Conservation (phyloP, 2,888 invertebrate species). For the Fabriciana adippe region DNA sequence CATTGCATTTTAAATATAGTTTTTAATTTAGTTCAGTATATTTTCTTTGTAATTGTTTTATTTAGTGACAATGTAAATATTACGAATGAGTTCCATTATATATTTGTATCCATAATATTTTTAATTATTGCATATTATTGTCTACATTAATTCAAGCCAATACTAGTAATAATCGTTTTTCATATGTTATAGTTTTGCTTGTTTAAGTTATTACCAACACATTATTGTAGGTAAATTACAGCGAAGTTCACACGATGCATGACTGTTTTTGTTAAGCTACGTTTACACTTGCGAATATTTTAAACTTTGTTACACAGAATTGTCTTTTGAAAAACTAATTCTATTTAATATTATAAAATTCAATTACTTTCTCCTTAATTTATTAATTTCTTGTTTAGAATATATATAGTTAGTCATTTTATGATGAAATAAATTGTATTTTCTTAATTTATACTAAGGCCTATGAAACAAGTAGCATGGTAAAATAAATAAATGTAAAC, state of each 20-base stretch:
- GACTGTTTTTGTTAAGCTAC: conserved; percentile 1
- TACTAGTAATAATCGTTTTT: no score
- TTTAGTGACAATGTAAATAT: conserved; percentile 3
- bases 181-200: conserved; percentile 45
- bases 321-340: no score
- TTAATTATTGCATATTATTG: no score
- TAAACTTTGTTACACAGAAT: not conserved
- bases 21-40: conserved; percentile 6
- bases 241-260: not conserved
- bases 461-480: not conserved
- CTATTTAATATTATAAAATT: no score
- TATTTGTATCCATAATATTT: no score
- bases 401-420: not conserved
- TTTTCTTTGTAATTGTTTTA: conserved; percentile 1
- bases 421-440: not conserved
- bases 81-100: no score
- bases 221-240: conserved; percentile 36
- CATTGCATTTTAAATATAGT: conserved; percentile 10
- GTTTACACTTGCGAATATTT: conserved; percentile 7
- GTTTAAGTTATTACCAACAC: conserved; percentile 69
- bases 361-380: no score
- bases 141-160: no score
- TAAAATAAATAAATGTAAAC: conserved; percentile 17
- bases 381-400: not conserved
- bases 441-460: not conserved